Base-by-base conservation (phyloP, 2,113 vertebrate species). In the Micronycteris hirsuta region DNA sequence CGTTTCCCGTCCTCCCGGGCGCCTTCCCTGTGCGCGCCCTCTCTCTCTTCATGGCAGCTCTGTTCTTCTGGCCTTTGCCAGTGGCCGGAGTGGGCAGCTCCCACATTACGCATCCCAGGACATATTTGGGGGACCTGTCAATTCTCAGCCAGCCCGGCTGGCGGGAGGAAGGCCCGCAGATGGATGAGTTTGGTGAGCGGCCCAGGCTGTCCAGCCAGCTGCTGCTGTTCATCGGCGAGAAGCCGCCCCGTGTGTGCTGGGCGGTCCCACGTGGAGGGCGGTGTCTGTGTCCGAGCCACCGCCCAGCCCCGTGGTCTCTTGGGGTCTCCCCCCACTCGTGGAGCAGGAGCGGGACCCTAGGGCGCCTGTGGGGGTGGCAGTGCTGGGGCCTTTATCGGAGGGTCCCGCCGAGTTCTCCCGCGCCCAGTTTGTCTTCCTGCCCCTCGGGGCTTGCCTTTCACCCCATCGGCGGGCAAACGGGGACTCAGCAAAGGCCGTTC, bases 91-190 rank as follows among this genome's bases (percentile, higher is more conserved):
- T 96, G 97, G 97, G 98, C 97, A 98, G 97, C 95, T 95, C 96
- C 97, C 97, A 95, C 87, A 96, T 96, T 94, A 96, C 94, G 94
- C 96, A 96, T 96, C 96, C 94, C 96, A 96, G 96, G 98, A 98
- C 98, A 98, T 98, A 98, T 98, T 98, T 98, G 86, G 49, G 97
- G 95, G 95, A 76, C 97, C 97, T 98, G 96, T 98, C 98, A 98
- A 97, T 98, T 97, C 96, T 96, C 96, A 97, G 61, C 91, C 93
- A 97, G 96, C 98, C 98, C 89, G 92, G 96, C 90, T 98, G 97
- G 97, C 98, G 98, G 97, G 98, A 74, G 74, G 95, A 98, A 98
- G 93, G 74, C 94, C 92, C 96, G 96, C 97, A 97, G 98, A 98
- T 96, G 98, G 98, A 98, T 97, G 98, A 97, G 97, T 95, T 96